Base-by-base conservation (phyloP, 2,888 invertebrate genomes). In the Amblyteles armatorius region DNA sequence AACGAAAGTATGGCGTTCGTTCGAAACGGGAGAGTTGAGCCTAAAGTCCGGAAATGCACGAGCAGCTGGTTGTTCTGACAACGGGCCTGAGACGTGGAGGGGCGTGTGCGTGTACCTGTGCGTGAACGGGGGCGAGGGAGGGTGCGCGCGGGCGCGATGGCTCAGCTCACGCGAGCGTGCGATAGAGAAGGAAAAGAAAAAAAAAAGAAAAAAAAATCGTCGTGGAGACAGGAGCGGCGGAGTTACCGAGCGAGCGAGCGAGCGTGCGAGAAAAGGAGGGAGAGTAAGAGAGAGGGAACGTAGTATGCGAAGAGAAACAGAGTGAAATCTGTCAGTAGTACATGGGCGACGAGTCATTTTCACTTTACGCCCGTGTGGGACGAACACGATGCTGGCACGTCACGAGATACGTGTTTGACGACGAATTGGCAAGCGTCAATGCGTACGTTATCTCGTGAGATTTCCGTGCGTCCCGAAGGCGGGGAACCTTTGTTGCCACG, bases 61-160 rank as follows among this genome's bases (percentile, higher is more conserved):
- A 86, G 84, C 86, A 86, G 84, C 86, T 86, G 86, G 86, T 84
- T 86, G 82, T 84, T 82, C 81, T 82, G 81, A 78, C 78, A 84
- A 86, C 73, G 82, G 65, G 72, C 67, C 16, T 44, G 71, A 72
- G 52, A 82, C 82, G 85, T 82, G 85, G 85, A 85, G 85, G 82
- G 85, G 85, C 85, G 85, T 85, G 85, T 85, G 79, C 85, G 85
- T 82, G 79, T 85, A 85, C 82, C 85, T 85, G 82, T 85, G 84
- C 84, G 82, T 84, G 79, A 65, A 76, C 71, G 69, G n/a, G 63
- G 4, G 55, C 48, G 67, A 40, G 68, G n/a, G 22, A 16, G 63
- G 52, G 19, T 52, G 48, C 52, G 78, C 82, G 55, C 57, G 84
- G 19, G 65, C 72, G 79, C 80, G 76, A 65, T 77, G 76, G 76